These are phyloP conservation scores for Trigoniulus corallinus DNA, from an alignment of 1,140 invertebrate species.

Conservation along the genomic window DNA sequence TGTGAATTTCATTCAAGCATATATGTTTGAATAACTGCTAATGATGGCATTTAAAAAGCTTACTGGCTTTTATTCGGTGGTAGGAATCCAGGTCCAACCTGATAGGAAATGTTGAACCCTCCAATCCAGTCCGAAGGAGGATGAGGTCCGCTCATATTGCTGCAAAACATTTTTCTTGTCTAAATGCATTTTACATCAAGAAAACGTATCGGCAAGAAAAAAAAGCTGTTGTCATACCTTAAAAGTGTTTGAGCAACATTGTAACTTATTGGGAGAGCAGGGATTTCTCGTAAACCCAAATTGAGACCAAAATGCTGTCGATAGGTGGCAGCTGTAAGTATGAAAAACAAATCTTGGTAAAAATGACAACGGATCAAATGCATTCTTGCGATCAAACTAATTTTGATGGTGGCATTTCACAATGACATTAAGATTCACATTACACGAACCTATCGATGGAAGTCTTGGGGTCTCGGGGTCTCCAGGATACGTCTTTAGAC, in stretches of 20 bases:
- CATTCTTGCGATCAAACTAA: background rate
- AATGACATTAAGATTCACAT: too few species aligned
- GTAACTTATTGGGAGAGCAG: background rate
- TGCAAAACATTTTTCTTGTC: too few species aligned
- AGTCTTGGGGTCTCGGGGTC: slow-evolving; percentile 33
- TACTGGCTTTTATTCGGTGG: slow-evolving; percentile 1
- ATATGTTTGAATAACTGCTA: slow-evolving; percentile 1
- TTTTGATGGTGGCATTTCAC: too few species aligned
- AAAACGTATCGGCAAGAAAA: too few species aligned
- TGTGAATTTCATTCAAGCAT: background rate
- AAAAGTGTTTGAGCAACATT: background rate
- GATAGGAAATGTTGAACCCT: slow-evolving; percentile 21
- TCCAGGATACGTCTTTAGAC: slow-evolving; percentile 25
- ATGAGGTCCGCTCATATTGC: slow-evolving; percentile 13
- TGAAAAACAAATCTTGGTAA: too few species aligned
- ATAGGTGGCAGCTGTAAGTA: slow-evolving; percentile 2
- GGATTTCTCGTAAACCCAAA: background rate
- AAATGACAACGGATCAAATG: too few species aligned
- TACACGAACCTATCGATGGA: slow-evolving; percentile 29
- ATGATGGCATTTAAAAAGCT: too few species aligned
- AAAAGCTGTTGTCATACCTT: background rate
- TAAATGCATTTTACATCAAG: too few species aligned
- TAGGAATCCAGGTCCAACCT: slow-evolving; percentile 11
- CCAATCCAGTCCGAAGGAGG: slow-evolving; percentile 18
- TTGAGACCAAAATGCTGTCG: background rate